Evolutionary conservation across 2,113 vertebrate genomes (phyloP).

Genomic region (Barbus barbus): DNA sequence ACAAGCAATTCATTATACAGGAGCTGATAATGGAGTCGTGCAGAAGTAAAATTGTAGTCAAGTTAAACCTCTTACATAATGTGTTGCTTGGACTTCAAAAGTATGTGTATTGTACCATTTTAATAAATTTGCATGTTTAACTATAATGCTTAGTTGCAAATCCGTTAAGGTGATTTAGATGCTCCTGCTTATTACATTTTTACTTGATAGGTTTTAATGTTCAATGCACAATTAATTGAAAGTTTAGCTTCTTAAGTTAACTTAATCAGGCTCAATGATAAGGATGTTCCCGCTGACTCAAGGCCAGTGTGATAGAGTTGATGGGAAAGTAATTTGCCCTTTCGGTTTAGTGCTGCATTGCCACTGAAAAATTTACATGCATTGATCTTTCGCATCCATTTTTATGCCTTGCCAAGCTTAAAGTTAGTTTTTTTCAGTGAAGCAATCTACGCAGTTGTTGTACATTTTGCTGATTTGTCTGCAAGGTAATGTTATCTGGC

Average conservation of each 20-base stretch:
- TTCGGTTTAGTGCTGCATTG: not conserved
- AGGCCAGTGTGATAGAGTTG: not conserved
- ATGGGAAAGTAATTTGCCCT: not conserved
- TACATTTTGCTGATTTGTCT: not conserved
- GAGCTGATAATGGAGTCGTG: not conserved
- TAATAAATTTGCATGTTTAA: not conserved
- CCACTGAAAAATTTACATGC: constrained; percentile 8
- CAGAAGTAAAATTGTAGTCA: not conserved
- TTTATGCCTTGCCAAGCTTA: not conserved
- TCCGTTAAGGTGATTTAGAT: not conserved
- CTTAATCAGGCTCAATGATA: constrained; percentile 2
- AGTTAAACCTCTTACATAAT: not conserved
- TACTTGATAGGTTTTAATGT: not conserved
- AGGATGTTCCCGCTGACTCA: not conserved
- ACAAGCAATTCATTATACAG: not conserved
- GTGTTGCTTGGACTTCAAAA: not conserved
- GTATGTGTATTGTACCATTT: not conserved
- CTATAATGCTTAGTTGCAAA: not conserved
- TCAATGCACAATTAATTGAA: not conserved
- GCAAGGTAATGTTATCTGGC: not conserved
- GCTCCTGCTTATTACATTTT: not conserved
- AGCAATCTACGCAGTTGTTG: not conserved
- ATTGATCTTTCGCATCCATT: not conserved
- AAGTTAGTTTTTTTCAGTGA: not conserved
- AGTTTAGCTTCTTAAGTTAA: constrained; percentile 7